phyloP scores from a whole-genome alignment of 2,888 invertebrate species.

The Phyto melanocephala region DNA sequence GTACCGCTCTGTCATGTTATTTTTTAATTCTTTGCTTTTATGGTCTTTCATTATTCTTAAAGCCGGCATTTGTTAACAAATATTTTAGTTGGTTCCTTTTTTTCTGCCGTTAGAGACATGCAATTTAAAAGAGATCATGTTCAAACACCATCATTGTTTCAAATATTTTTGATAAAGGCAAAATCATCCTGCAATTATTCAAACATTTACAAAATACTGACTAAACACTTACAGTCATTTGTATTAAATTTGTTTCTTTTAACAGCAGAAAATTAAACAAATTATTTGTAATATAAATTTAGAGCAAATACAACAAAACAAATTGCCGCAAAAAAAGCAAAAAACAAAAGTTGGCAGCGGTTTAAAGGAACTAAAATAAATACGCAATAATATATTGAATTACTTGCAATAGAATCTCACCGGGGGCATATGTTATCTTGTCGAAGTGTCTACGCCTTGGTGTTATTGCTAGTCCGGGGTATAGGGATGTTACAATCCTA shows the following conservation, averaged over 20 bases:
- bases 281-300: constrained; percentile 23
- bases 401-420: too few relatives aligned
- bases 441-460: too few relatives aligned
- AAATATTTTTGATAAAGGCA: constrained; percentile 6
- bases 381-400: too few relatives aligned
- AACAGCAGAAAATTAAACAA: constrained; percentile 26
- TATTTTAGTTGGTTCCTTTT: not conserved
- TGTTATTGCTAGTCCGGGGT: too few relatives aligned
- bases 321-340: not conserved
- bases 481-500: too few relatives aligned
- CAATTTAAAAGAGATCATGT: constrained; percentile 47
- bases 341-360: not conserved
- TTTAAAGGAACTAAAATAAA: not conserved
- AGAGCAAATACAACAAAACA: constrained; percentile 6
- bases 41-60: constrained; percentile 49
- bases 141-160: constrained; percentile 25
- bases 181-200: constrained; percentile 44
- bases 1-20: constrained; percentile 19
- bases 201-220: constrained; percentile 48
- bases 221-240: constrained; percentile 14
- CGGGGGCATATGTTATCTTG: too few relatives aligned
- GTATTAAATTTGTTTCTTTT: not conserved
- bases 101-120: constrained; percentile 12
- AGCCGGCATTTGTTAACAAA: constrained; percentile 21
- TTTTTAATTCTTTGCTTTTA: not conserved